Evolutionary conservation across 2,797 vertebrate species (phyloP), one percentile per base, ranked within the genome.

Genomic region (Sylvilagus floridanus): DNA sequence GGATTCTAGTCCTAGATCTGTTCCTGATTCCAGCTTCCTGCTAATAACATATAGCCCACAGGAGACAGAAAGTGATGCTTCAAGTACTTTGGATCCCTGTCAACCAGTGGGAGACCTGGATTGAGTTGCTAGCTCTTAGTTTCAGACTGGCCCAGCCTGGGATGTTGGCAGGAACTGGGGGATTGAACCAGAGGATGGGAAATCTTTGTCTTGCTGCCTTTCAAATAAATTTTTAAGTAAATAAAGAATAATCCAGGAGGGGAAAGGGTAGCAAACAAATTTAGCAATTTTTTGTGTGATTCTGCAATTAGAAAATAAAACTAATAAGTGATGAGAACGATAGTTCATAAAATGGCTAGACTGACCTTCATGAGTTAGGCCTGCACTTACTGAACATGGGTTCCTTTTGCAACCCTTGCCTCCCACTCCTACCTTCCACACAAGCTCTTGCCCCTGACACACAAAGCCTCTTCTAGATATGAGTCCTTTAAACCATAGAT

Each of bases 261-360:
- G 26, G 72, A 89, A 63, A 35, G 65, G 26, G 17, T n/a, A 60
- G n/a, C 19, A 87, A 90, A 88, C 10, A 6, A 66, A 37, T 50
- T 84, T 3, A 78, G 69, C 6, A 79, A 90, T 79, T 62, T 42
- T 93, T 91, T 69, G n/a, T 62, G 32, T 76, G 57, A 69, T n/a
- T 93, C 22, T 82, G 37, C 62, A 88, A 89, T 35, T 85, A 65
- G 50, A 91, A 86, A 90, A 82, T 57, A 91, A 94, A 92, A 76
- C 75, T 77, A 93, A 60, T 78, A 86, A 92, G 2, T 65, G 30
- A 83, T 65, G 5, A 71, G 32, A 88, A 24, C 47, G 30, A 94
- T 28, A 93, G 42, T 37, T 90, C 24, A 54, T 92, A 89, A 94
- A 96, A 77, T 57, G 73, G 42, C 65, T 22, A 78, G 71, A 89